A percentile compares a stretch with the other conserved stretches of the same genome.
phyloP scores from a whole-genome alignment of 2,113 vertebrate genomes.

The Petrocephalus microphthalmus region DNA sequence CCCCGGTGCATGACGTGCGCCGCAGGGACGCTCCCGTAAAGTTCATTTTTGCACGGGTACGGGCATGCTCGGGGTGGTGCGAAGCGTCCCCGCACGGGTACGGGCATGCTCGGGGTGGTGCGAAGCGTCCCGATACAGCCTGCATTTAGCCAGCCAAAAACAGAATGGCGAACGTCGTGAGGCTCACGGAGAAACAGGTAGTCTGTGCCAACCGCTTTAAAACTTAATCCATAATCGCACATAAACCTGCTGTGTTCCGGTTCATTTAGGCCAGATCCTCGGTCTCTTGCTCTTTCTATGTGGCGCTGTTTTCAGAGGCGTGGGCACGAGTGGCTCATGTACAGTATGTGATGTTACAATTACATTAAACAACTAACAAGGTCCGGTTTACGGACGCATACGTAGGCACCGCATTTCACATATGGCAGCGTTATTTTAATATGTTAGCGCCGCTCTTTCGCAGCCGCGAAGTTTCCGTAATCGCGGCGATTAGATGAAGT shows the following conservation, averaged over 20 bases:
- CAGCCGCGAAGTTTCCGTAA: not conserved
- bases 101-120: not conserved
- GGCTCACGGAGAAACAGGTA: not conserved
- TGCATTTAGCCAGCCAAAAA: not conserved
- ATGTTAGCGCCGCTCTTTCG: not conserved
- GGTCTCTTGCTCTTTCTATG: not conserved
- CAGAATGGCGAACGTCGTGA: not conserved
- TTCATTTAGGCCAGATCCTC: not conserved
- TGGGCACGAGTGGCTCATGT: not conserved
- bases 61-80: not conserved
- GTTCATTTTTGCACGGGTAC: constrained; percentile 1
- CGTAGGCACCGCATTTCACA: not conserved
- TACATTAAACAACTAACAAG: not conserved
- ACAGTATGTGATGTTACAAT: not conserved
- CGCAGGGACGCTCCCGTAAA: not conserved
- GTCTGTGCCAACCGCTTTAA: not conserved
- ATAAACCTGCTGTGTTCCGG: not conserved
- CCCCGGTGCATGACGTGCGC: not conserved
- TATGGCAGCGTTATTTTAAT: not conserved
- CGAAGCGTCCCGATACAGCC: not conserved
- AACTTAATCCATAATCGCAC: not conserved
- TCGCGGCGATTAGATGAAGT: not conserved
- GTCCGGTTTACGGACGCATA: not conserved
- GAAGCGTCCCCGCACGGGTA: not conserved
- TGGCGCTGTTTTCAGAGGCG: not conserved